phyloP scores from a whole-genome alignment of 2,888 invertebrate species.

The Sceliomorpha sp. region DNA sequence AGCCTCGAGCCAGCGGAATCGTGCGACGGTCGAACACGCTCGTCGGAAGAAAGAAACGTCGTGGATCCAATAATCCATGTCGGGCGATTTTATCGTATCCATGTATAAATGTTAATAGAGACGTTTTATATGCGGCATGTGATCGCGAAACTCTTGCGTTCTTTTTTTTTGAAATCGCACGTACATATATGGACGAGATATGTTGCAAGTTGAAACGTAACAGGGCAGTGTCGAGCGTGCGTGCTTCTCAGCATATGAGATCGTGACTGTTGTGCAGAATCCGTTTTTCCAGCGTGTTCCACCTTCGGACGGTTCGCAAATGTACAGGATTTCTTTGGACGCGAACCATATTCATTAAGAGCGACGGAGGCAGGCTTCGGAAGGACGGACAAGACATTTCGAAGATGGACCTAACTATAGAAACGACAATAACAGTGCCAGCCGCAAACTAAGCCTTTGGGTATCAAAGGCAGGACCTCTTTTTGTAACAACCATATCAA shows the following conservation, averaged over 20 bases:
- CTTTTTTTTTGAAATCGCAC: slow-evolving; percentile 31
- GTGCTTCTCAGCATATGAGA: slow-evolving; percentile 25
- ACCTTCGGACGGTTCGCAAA: slow-evolving; percentile 2
- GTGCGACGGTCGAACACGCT: no score
- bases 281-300: slow-evolving; percentile 19
- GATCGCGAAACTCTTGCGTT: slow-evolving; percentile 30
- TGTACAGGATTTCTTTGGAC: slow-evolving; percentile 1
- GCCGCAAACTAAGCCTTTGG: no score
- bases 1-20: no score
- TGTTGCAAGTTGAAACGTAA: slow-evolving; percentile 34
- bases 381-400: no score
- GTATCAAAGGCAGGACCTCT: no score
- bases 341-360: neutral
- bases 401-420: no score
- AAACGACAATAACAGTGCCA: no score
- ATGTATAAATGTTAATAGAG: slow-evolving; percentile 35
- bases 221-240: slow-evolving; percentile 19
- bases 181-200: slow-evolving; percentile 34
- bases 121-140: slow-evolving; percentile 35
- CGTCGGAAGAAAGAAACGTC: neutral
- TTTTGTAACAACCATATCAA: no score
- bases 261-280: slow-evolving; percentile 36
- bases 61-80: slow-evolving; percentile 13
- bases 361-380: no score
- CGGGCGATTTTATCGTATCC: slow-evolving; percentile 23